phyloP scores from a whole-genome alignment of 2,797 vertebrate species.

The Loris lydekkerianus region DNA sequence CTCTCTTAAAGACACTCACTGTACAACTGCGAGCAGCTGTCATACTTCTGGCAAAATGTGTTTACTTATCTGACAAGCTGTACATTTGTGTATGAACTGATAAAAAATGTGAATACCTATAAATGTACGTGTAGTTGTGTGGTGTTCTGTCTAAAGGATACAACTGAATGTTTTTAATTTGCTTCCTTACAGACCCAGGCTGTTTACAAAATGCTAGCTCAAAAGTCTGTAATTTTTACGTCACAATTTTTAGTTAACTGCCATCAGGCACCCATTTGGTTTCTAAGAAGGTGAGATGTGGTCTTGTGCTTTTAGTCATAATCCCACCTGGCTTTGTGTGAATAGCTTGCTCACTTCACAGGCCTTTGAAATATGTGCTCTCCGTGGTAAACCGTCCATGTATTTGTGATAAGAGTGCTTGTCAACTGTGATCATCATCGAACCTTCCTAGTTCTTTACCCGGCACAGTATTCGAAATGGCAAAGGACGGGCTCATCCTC shows the following conservation, averaged over 20 bases:
- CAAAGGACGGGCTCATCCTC: constrained; percentile 63
- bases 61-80: constrained; percentile 82
- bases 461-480: constrained; percentile 69
- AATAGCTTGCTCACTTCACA: constrained; percentile 75
- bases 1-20: constrained; percentile 86
- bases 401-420: constrained; percentile 75
- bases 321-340: constrained; percentile 53
- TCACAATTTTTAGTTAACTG: background rate
- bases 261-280: background rate
- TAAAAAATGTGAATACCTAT: constrained; percentile 74
- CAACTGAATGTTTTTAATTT: constrained; percentile 66
- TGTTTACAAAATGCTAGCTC: constrained; percentile 80
- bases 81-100: constrained; percentile 82
- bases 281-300: background rate
- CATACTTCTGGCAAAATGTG: constrained; percentile 83
- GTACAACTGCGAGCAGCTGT: constrained; percentile 84
- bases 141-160: constrained; percentile 56
- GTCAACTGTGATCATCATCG: background rate
- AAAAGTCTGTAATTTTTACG: background rate
- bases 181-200: constrained; percentile 71
- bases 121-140: constrained; percentile 46
- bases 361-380: constrained; percentile 61
- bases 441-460: constrained; percentile 70
- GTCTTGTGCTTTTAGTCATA: background rate
- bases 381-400: background rate